These are phyloP conservation scores for Altica lythri DNA, from an alignment of 2,888 invertebrate species.

Conservation along the genomic window DNA sequence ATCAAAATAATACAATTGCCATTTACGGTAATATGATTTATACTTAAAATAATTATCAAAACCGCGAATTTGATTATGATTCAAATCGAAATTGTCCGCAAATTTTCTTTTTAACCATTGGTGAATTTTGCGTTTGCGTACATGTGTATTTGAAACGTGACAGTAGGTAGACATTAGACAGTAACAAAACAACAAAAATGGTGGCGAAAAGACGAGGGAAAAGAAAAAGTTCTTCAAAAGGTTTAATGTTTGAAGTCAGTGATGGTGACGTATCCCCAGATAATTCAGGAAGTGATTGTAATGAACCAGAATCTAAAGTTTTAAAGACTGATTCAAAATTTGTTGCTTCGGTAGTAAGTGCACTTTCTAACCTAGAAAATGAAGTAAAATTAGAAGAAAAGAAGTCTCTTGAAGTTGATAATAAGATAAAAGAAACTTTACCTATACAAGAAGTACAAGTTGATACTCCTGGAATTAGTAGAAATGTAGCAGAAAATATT, in stretches of 20 bases:
- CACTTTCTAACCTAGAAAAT: constrained; percentile 33
- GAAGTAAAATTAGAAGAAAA: constrained; percentile 11
- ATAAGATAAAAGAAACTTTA: too few relatives aligned
- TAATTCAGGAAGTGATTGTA: constrained; percentile 31
- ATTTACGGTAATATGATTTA: too few relatives aligned
- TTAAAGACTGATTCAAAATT: constrained; percentile 30
- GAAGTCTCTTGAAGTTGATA: too few relatives aligned
- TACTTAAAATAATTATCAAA: too few relatives aligned
- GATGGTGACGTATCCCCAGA: constrained; percentile 44
- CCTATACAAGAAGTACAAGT: too few relatives aligned
- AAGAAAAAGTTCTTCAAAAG: constrained; percentile 39
- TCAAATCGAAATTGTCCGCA: too few relatives aligned
- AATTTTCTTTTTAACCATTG: neutral
- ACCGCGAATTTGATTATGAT: too few relatives aligned
- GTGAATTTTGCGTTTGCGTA: constrained; percentile 5
- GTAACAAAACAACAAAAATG: constrained; percentile 29
- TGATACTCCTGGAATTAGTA: neutral
- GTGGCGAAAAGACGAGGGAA: constrained; percentile 34
- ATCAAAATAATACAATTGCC: too few relatives aligned
- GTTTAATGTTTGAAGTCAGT: constrained; percentile 43
- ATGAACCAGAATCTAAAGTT: constrained; percentile 39
- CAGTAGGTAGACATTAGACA: neutral
- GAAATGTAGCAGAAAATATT: neutral
- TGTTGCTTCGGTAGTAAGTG: constrained; percentile 26
- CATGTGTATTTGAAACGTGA: neutral